These are phyloP conservation scores for Tautogolabrus adspersus DNA, from an alignment of 2,113 vertebrate species.

Conservation along the genomic window DNA sequence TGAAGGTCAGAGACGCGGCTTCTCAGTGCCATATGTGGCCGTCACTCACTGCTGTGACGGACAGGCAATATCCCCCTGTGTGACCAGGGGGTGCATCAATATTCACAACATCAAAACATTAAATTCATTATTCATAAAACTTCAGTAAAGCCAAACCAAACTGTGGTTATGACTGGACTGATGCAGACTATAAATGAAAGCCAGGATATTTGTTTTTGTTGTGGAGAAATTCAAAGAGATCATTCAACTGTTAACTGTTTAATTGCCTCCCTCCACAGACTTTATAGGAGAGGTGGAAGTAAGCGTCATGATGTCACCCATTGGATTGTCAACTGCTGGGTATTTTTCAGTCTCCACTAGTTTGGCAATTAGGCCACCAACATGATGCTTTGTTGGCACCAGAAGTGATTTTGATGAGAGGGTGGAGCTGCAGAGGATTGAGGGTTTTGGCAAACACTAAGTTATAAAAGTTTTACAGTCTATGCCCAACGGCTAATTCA, in stretches of 20 bases:
- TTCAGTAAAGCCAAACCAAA: conserved; percentile 3
- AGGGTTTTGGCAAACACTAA: not conserved
- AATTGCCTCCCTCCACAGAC: too few species aligned
- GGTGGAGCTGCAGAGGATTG: not conserved
- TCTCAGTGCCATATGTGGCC: conserved; percentile 12
- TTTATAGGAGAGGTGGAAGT: not conserved
- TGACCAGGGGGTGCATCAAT: conserved; percentile 14
- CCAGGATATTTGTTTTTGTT: not conserved
- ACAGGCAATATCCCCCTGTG: not conserved
- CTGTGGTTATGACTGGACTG: not conserved
- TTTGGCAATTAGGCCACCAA: not conserved
- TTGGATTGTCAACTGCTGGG: too few species aligned
- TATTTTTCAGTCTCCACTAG: not conserved
- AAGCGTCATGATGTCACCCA: not conserved
- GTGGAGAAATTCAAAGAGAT: conserved; percentile 1
- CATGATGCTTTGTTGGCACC: not conserved
- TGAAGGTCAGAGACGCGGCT: conserved; percentile 38
- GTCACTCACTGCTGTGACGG: conserved; percentile 45
- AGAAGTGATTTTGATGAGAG: not conserved
- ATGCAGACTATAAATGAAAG: not conserved
- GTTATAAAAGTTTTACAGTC: not conserved
- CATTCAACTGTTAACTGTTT: too few species aligned
- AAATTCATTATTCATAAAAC: conserved; percentile 21
- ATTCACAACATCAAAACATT: conserved; percentile 12
- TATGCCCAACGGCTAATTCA: not conserved